Conservation (phyloP, 2,797 vertebrate genomes). For the Eulemur rubriventer region DNA sequence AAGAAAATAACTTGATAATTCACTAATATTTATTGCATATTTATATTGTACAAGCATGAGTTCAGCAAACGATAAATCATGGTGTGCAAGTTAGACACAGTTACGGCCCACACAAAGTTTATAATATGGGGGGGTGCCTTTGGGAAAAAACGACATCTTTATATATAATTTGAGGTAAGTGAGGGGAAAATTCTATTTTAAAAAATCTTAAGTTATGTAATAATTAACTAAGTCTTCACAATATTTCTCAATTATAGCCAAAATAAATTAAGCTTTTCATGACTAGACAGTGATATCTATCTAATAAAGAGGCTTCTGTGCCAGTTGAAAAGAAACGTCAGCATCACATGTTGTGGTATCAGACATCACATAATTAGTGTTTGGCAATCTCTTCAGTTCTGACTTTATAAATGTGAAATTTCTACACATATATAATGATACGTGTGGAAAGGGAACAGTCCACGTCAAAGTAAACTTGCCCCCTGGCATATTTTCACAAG, state of each 20-base stretch:
- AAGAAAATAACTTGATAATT: not conserved
- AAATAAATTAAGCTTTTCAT: not conserved
- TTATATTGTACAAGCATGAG: not conserved
- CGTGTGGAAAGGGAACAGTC: not conserved
- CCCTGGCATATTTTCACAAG: constrained; percentile 77
- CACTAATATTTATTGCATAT: not conserved
- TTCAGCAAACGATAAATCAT: not conserved
- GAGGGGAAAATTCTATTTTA: not conserved
- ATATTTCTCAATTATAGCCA: not conserved
- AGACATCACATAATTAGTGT: not conserved
- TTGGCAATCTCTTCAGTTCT: not conserved
- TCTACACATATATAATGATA: not conserved
- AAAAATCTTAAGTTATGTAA: not conserved
- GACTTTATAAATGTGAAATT: constrained; percentile 10
- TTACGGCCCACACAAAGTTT: not conserved
- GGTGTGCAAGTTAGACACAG: not conserved
- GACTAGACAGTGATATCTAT: not conserved
- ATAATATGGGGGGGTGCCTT: not conserved
- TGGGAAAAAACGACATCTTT: not conserved
- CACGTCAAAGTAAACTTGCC: constrained; percentile 43
- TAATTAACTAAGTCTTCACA: not conserved
- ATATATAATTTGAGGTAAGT: not conserved
- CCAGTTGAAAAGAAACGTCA: not conserved
- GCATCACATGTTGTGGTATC: not conserved
- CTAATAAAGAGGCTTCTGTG: not conserved